Evolutionary conservation across 2,113 vertebrate species (phyloP).

Genomic region (Eretmochelys imbricata): DNA sequence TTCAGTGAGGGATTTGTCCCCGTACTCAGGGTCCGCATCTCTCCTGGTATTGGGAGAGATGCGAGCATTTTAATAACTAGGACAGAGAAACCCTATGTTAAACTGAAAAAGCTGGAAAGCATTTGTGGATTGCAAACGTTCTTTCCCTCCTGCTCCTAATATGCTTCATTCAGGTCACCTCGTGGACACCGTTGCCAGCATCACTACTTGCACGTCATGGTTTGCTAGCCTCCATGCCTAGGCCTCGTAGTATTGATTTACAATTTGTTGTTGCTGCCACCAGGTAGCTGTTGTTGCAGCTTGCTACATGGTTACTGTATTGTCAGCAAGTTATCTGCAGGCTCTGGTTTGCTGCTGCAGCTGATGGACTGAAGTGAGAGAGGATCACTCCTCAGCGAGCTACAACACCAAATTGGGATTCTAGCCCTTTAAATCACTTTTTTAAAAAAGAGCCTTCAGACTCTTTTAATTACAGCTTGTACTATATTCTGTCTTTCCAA

Average conservation of each 20-base stretch:
- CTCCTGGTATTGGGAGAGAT: background rate
- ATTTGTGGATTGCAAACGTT: background rate
- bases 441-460: slow-evolving; percentile 76
- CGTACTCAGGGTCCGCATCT: background rate
- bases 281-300: background rate
- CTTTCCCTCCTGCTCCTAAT: background rate
- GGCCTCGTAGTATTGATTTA: background rate
- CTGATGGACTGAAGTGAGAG: background rate
- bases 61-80: background rate
- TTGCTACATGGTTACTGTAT: background rate
- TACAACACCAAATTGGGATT: slow-evolving; percentile 67
- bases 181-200: rapidly evolving
- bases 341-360: background rate
- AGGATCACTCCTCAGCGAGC: slow-evolving; percentile 34
- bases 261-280: background rate
- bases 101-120: background rate
- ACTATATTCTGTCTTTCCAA: slow-evolving; percentile 70
- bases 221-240: rapidly evolving
- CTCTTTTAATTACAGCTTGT: slow-evolving; percentile 82
- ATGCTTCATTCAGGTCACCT: background rate
- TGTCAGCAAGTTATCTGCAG: slow-evolving; percentile 12
- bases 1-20: background rate
- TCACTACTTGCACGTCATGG: background rate
- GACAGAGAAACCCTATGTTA: background rate
- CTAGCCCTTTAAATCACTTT: slow-evolving; percentile 84